Evolutionary conservation across 2,113 vertebrate genomes (phyloP), one percentile per base, ranked within the genome.

Genomic region (Equus przewalskii): DNA sequence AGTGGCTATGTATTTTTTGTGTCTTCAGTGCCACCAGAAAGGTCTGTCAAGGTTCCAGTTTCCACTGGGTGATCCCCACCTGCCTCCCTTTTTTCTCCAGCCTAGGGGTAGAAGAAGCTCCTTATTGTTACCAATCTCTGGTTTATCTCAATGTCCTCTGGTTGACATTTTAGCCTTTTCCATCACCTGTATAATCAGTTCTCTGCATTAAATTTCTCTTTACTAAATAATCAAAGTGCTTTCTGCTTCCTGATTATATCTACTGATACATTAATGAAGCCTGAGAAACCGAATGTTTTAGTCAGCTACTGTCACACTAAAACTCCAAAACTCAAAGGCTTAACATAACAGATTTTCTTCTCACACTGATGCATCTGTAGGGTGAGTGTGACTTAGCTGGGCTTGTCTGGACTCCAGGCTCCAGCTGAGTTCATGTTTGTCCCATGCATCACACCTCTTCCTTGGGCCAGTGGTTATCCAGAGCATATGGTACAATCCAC

Each of bases 181-280:
- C 62, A n/a, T n/a, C 33, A 54, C 46, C 33, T 33, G 4, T 41
- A 41, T 62, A 70, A 69, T 44, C 41, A 72, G 15, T 91, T 86
- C 46, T 54, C 26, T 86, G 22, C 26, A 85, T 85, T 60, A 78
- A 69, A 70, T 87, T 69, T 54, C 54, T 80, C 21, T 72, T 80
- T 72, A 54, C 80, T 86, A 85, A 91, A 81, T 88, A 88, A 75
- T 58, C 49, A 24, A 64, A n/a, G n/a, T 73, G 56, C 30, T 85
- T 70, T 70, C 18, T 70, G 62, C 6, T 88, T 82, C 76, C 58
- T 85, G 73, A n/a, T 92, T 75, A 75, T 18, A 67, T 58, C 30
- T 58, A 65, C 26, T 56, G 44, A 82, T 49, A 58, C 15, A 41
- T 33, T 58, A 46, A 8, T 5, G 30, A 92, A 75, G 18, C 2